Percentiles rank a stretch among this genome's conserved stretches.
These are phyloP conservation scores for Leucoraja erinaceus DNA, from an alignment of 2,113 vertebrate genomes.

Conservation along the genomic window DNA sequence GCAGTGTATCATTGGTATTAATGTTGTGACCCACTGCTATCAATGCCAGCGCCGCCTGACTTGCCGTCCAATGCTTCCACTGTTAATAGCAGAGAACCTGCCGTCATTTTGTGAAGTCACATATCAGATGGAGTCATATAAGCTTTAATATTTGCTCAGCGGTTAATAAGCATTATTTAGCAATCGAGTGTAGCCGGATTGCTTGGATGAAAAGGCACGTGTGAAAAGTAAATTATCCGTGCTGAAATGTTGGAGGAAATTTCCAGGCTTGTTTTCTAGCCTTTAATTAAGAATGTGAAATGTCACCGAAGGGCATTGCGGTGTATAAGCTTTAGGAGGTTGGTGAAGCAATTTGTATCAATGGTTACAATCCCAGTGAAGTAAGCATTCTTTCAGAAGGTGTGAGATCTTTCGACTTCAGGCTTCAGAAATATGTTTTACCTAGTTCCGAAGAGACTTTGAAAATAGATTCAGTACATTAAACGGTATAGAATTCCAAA, in stretches of 20 bases:
- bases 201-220: conserved; percentile 41
- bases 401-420: not conserved
- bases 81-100: not conserved
- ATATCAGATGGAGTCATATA: conserved; percentile 18
- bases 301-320: conserved; percentile 52
- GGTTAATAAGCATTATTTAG: conserved; percentile 23
- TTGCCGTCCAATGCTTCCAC: not conserved
- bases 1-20: conserved; percentile 3
- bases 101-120: conserved; percentile 23
- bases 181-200: not conserved
- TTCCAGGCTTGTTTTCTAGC: conserved; percentile 55
- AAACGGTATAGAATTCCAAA: not conserved
- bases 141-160: conserved; percentile 13
- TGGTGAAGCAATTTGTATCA: conserved; percentile 41
- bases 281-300: conserved; percentile 52
- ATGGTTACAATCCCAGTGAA: not conserved
- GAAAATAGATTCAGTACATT: not conserved
- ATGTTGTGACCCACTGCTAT: too few species aligned
- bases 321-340: conserved; percentile 46
- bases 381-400: not conserved
- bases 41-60: not conserved
- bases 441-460: not conserved
- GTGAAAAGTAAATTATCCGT: conserved; percentile 50
- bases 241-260: conserved; percentile 57
- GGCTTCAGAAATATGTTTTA: not conserved